Evolutionary conservation across 1,140 invertebrate species (phyloP).

Genomic region (Antheraea pernyi): DNA sequence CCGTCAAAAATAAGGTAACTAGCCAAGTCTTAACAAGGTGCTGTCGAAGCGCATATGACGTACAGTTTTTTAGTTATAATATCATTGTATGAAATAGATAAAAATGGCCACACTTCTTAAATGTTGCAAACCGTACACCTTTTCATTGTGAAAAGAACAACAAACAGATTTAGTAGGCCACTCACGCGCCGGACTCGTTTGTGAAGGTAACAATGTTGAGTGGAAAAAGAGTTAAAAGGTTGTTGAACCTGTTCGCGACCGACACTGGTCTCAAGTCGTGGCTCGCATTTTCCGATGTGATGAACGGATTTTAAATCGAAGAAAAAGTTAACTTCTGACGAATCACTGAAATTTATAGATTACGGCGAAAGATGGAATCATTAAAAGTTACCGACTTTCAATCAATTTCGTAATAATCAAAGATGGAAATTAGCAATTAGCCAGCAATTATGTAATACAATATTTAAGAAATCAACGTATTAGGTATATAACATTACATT

Average conservation of each 20-base stretch:
- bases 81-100: not conserved
- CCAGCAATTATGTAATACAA: no score
- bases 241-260: constrained; percentile 24
- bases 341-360: not conserved
- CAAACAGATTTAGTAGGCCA: constrained; percentile 47
- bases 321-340: not conserved
- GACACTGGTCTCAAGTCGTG: constrained; percentile 33
- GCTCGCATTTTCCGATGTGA: constrained; percentile 24
- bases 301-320: not conserved
- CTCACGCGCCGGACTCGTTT: constrained; percentile 60
- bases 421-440: no score
- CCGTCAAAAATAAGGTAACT: no score
- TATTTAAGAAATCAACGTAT: no score
- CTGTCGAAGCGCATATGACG: no score
- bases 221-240: constrained; percentile 62
- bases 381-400: no score
- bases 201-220: constrained; percentile 69
- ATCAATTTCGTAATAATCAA: no score
- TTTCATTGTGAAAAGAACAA: constrained; percentile 27
- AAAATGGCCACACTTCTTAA: constrained; percentile 12
- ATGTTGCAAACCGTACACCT: constrained; percentile 10
- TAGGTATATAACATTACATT: no score
- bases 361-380: not conserved
- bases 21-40: no score
- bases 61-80: no score